A percentile compares a stretch with the other conserved stretches of the same genome.
Conservation (phyloP, 1,140 invertebrate species). For the Druon quercuslanigerum region DNA sequence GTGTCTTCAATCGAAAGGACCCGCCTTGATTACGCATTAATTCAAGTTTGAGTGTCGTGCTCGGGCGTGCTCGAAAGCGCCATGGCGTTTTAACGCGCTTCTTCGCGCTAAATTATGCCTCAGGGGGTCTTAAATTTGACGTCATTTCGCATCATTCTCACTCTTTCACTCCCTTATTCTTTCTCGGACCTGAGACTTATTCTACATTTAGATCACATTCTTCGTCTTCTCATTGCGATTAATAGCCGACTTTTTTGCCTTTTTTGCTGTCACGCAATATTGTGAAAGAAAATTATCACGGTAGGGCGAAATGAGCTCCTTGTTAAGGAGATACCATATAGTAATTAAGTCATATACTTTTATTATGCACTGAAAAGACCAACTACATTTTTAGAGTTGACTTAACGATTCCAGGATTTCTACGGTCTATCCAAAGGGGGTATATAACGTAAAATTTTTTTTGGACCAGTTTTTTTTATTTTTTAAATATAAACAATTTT, state of each 20-base stretch:
- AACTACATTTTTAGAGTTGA: too few species aligned
- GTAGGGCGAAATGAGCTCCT: not conserved
- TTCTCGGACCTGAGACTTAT: not conserved
- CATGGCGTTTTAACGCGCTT: conserved; percentile 45
- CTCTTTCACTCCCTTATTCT: not conserved
- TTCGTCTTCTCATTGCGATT: not conserved
- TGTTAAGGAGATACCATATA: not conserved
- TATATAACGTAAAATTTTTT: too few species aligned
- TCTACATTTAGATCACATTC: not conserved
- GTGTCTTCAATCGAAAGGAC: conserved; percentile 54
- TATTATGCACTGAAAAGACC: too few species aligned
- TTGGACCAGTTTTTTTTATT: too few species aligned
- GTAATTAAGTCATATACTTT: not conserved
- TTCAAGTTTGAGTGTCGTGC: conserved; percentile 58
- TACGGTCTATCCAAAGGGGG: too few species aligned
- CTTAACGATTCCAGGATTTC: too few species aligned
- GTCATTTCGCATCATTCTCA: conserved; percentile 16
- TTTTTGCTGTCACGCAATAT: not conserved
- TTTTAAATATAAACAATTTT: too few species aligned
- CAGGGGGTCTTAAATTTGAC: conserved; percentile 40
- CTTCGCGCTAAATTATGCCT: conserved; percentile 60
- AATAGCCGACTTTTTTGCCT: not conserved
- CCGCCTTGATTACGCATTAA: conserved; percentile 64
- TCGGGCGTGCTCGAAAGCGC: conserved; percentile 43
- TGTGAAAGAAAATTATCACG: not conserved